Base-by-base conservation (phyloP, 2,113 vertebrate species). In the Phaethornis superciliosus region DNA sequence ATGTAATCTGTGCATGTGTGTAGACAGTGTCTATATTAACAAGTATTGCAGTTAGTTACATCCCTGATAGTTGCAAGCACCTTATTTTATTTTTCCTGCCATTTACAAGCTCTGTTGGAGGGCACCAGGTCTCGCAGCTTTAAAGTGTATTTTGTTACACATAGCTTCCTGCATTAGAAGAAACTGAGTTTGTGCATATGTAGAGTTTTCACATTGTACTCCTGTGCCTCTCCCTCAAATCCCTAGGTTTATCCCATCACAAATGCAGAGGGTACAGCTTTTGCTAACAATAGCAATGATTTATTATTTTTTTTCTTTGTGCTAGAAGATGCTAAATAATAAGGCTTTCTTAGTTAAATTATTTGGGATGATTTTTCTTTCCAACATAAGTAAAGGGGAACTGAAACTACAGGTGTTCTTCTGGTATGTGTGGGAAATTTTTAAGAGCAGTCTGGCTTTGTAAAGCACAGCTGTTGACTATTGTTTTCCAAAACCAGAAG, bases 1-100 rank as follows among this genome's bases (percentile, higher is more conserved):
- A 8, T 30, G 26, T 9, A 20, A 22, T 12, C 28, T 32, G 20
- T 33, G 20, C 10, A 0, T 6, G 24, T 26, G 23, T 40, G 58
- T 11, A 40, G 27, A 1, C 15, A 3, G 19, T 44, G 19, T 44
- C 67, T 52, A 2, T 6, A 0, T 7, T 33, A 14, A 12, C 19
- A 14, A 12, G 19, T 10, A 10, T 14, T 82, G 69, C 32, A 6
- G 7, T 59, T n/a, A 23, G 30, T 44, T 47, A 15, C 24, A 7
- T 30, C 1, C 2, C 10, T 7, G 42, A 65, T 27, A 28, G 35
- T 75, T 27, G 18, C 22, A 37, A 46, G 37, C 22, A 23, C 32
- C 60, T 74, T 26, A 6, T 15, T 65, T 65, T 32, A 8, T 10
- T 44, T 83, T 32, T 56, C 32, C 33, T 7, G 27, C 26, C 14